These are phyloP conservation scores for Eupithecia dodoneata DNA, from an alignment of 2,888 invertebrate genomes.

Conservation along the genomic window DNA sequence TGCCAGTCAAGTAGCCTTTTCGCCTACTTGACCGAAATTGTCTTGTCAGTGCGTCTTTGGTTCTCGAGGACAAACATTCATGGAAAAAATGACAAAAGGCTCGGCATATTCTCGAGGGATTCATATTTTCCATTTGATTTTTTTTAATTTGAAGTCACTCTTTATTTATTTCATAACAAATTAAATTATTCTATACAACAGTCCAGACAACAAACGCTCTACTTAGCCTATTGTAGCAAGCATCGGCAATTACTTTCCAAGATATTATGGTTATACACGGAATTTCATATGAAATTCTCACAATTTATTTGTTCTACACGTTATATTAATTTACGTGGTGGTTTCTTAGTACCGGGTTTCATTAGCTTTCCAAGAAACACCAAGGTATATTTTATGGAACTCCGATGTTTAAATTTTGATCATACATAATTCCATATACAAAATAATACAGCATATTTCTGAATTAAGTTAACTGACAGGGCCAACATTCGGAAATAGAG, in stretches of 20 bases:
- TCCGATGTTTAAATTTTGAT: neutral
- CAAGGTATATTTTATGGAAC: neutral
- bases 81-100: too few species aligned
- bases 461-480: constrained; percentile 4
- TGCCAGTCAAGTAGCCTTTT: too few species aligned
- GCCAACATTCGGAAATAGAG: constrained; percentile 13
- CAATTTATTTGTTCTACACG: neutral
- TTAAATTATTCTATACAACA: too few species aligned
- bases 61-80: too few species aligned
- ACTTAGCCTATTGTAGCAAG: neutral
- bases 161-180: too few species aligned
- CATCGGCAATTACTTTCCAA: neutral
- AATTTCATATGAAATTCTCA: constrained; percentile 3
- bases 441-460: neutral
- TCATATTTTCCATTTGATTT: too few species aligned
- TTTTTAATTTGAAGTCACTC: too few species aligned
- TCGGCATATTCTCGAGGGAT: too few species aligned
- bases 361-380: neutral
- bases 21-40: too few species aligned
- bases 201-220: too few species aligned
- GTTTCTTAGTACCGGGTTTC: neutral
- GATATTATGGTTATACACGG: neutral
- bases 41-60: too few species aligned
- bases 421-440: neutral
- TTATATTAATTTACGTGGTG: neutral